These are phyloP conservation scores for Sphaerophoria rueppellii DNA, from an alignment of 2,888 invertebrate genomes.

Conservation along the genomic window DNA sequence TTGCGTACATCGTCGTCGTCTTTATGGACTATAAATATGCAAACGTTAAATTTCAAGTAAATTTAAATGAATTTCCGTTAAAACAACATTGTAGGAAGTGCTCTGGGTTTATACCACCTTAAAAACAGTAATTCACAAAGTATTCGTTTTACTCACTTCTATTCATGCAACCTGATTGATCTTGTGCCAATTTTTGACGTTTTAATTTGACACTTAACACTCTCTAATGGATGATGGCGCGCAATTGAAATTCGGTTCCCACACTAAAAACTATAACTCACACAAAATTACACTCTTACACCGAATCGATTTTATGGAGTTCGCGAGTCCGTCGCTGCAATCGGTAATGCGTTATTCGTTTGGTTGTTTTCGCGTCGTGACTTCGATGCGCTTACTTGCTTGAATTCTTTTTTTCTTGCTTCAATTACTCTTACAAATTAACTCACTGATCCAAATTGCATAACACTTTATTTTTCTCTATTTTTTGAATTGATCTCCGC, in stretches of 20 bases:
- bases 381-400: constrained; percentile 23
- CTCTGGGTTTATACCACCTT: not conserved
- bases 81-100: constrained; percentile 11
- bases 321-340: constrained; percentile 8
- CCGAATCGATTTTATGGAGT: constrained; percentile 48
- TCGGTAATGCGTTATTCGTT: constrained; percentile 1
- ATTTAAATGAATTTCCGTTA: constrained; percentile 13
- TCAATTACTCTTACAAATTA: constrained; percentile 17
- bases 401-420: constrained; percentile 14
- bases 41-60: constrained; percentile 30
- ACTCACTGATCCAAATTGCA: constrained; percentile 60
- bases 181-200: constrained; percentile 43
- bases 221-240: not conserved
- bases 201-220: constrained; percentile 52
- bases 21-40: constrained; percentile 7
- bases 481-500: constrained; percentile 11
- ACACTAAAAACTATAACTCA: constrained; percentile 18
- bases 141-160: constrained; percentile 22
- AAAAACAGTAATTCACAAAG: not conserved
- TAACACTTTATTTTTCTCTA: constrained; percentile 39
- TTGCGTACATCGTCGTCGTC: constrained; percentile 11
- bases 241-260: constrained; percentile 30
- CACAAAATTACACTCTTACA: constrained; percentile 11
- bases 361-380: constrained; percentile 44
- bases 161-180: constrained; percentile 13